phyloP scores from a whole-genome alignment of 1,140 invertebrate species.

The Drosophila melanogaster region DNA sequence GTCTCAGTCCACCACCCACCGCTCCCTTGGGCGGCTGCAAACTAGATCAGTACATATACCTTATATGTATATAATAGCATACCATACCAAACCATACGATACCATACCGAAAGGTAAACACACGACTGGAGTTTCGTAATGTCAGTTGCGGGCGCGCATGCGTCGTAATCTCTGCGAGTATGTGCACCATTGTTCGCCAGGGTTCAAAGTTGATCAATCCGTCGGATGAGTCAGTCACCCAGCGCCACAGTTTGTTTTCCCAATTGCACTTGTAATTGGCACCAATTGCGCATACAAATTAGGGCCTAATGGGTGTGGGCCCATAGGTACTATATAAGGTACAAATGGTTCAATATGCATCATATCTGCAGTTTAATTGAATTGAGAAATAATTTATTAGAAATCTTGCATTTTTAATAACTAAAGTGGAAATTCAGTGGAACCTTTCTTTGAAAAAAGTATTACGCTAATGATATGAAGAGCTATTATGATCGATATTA shows the following conservation, averaged over 20 bases:
- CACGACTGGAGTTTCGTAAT: conserved; percentile 64
- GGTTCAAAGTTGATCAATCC: conserved; percentile 75
- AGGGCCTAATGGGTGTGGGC: conserved; percentile 27
- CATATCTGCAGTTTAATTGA: background rate
- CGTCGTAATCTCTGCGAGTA: conserved; percentile 44
- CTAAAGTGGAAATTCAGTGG: too few species aligned
- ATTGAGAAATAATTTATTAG: background rate
- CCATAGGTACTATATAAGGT: background rate
- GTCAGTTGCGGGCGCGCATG: conserved; percentile 57
- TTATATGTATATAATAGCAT: background rate
- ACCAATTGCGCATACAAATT: conserved; percentile 50
- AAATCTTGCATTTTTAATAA: too few species aligned
- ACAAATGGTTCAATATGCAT: background rate
- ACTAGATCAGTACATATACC: conserved; percentile 67
- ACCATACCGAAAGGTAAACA: conserved; percentile 52
- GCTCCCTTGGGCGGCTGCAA: conserved; percentile 35
- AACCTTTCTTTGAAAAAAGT: too few species aligned
- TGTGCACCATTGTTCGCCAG: conserved; percentile 30
- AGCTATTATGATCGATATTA: too few species aligned
- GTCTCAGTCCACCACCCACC: background rate
- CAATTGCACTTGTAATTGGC: conserved; percentile 58
- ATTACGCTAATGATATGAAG: too few species aligned
- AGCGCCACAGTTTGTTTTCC: conserved; percentile 54
- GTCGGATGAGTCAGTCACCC: conserved; percentile 51
- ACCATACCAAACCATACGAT: conserved; percentile 2